Percentiles rank a stretch among this genome's conserved stretches.
Conservation (phyloP, 2,888 invertebrate species). For the Microchrysa polita region DNA sequence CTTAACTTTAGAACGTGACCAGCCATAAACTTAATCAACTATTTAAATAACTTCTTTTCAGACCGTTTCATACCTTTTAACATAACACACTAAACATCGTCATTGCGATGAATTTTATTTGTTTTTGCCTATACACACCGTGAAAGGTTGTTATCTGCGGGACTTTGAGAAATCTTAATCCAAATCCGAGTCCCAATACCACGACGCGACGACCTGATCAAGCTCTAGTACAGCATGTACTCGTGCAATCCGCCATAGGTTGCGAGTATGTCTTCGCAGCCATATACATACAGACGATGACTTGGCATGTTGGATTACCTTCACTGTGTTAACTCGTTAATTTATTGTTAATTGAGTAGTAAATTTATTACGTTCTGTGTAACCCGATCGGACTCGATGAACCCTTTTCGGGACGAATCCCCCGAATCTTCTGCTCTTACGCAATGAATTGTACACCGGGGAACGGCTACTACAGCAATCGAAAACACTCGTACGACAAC, state of each 20-base stretch:
- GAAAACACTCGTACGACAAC: neutral
- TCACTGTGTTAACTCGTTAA: conserved; percentile 43
- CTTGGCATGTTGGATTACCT: conserved; percentile 41
- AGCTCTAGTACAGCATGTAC: too few species aligned
- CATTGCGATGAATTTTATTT: conserved; percentile 16
- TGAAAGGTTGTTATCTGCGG: conserved; percentile 30
- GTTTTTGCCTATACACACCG: neutral
- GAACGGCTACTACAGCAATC: neutral
- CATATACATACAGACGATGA: conserved; percentile 25
- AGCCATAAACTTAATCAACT: conserved; percentile 32
- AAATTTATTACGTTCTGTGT: conserved; percentile 43
- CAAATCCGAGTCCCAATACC: conserved; percentile 28
- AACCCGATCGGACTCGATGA: conserved; percentile 35
- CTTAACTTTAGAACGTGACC: conserved; percentile 25
- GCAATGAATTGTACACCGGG: neutral
- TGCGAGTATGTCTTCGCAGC: conserved; percentile 13
- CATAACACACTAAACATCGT: conserved; percentile 20
- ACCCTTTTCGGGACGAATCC: conserved; percentile 1
- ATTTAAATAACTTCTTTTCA: conserved; percentile 37
- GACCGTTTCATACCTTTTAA: conserved; percentile 13
- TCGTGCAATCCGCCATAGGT: too few species aligned
- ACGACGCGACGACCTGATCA: neutral
- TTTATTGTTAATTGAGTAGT: conserved; percentile 45
- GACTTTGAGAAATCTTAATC: conserved; percentile 36
- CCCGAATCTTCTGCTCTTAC: neutral